Conservation (phyloP, 1,140 invertebrate species). For the Xylocopa sonorina region DNA sequence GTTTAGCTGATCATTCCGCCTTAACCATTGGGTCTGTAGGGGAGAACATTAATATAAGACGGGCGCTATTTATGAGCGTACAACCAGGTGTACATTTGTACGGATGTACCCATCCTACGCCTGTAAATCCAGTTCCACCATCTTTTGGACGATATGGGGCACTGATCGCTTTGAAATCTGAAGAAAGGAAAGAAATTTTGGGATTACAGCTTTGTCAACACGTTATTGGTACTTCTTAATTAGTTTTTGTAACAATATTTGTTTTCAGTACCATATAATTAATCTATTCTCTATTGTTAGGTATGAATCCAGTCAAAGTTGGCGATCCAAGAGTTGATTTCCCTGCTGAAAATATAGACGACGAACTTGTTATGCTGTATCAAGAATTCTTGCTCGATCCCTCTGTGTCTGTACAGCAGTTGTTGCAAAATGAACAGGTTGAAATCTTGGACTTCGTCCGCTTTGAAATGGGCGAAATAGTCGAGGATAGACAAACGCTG, state of each 20-base stretch:
- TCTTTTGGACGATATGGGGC: slow-evolving; percentile 92
- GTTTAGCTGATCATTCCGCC: slow-evolving; percentile 90
- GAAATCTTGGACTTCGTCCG: slow-evolving; percentile 91
- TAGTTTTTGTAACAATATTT: neutral
- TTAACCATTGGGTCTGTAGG: slow-evolving; percentile 92
- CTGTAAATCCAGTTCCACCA: slow-evolving; percentile 77
- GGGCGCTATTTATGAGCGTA: slow-evolving; percentile 89
- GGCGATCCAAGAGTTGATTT: slow-evolving; percentile 86
- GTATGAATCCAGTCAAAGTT: slow-evolving; percentile 92
- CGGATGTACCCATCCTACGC: slow-evolving; percentile 89
- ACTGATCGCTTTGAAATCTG: slow-evolving; percentile 86
- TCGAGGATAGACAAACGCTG: slow-evolving; percentile 80
- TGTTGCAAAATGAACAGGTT: slow-evolving; percentile 86
- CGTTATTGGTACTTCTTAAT: slow-evolving; percentile 86
- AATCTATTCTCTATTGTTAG: slow-evolving; percentile 72
- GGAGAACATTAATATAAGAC: slow-evolving; percentile 92
- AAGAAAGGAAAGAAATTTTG: slow-evolving; percentile 81
- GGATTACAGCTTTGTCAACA: slow-evolving; percentile 93
- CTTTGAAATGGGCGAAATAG: slow-evolving; percentile 91
- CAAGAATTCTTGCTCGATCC: slow-evolving; percentile 95
- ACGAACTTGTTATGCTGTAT: slow-evolving; percentile 89
- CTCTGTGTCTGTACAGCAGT: slow-evolving; percentile 87
- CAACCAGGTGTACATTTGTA: slow-evolving; percentile 83
- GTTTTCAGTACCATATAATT: slow-evolving; percentile 1
- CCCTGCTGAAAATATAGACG: slow-evolving; percentile 85